These are phyloP conservation scores for Sminthurinus aureus DNA, from an alignment of 2,888 invertebrate genomes.

Conservation along the genomic window DNA sequence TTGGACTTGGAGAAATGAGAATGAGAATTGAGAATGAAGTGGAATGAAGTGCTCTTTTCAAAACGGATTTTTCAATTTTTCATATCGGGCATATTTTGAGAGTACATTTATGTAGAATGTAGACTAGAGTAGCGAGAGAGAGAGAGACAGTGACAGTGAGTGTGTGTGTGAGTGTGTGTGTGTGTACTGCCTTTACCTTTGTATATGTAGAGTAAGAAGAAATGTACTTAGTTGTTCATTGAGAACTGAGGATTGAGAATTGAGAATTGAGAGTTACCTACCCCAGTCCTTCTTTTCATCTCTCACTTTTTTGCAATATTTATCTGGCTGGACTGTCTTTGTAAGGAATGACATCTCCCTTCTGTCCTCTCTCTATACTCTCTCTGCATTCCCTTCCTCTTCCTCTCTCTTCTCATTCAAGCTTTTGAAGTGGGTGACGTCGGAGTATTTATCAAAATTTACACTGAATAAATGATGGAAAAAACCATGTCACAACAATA, in stretches of 20 bases:
- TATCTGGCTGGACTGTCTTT: constrained; percentile 56
- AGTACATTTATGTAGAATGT: neutral
- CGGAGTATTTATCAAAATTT: constrained; percentile 58
- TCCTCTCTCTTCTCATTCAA: constrained; percentile 40
- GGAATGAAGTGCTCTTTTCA: constrained; percentile 47
- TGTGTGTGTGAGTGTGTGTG: neutral
- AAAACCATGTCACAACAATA: constrained; percentile 46
- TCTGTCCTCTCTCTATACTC: constrained; percentile 34
- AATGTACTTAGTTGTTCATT: neutral
- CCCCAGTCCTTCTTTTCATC: constrained; percentile 34
- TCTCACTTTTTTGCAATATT: constrained; percentile 59
- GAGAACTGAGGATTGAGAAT: neutral
- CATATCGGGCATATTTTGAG: constrained; percentile 34
- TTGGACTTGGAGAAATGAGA: neutral
- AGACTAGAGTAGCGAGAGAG: too few relatives aligned
- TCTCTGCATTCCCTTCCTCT: too few relatives aligned
- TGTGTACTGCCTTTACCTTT: neutral
- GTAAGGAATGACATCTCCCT: constrained; percentile 56
- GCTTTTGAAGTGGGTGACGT: constrained; percentile 59
- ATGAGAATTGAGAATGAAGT: constrained; percentile 41
- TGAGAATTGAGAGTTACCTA: constrained; percentile 1
- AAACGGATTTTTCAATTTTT: constrained; percentile 50
- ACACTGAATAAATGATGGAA: constrained; percentile 22
- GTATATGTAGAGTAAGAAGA: neutral
- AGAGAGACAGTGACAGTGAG: neutral